Base-by-base conservation (phyloP, 1,140 invertebrate species). In the Nomia melanderi region DNA sequence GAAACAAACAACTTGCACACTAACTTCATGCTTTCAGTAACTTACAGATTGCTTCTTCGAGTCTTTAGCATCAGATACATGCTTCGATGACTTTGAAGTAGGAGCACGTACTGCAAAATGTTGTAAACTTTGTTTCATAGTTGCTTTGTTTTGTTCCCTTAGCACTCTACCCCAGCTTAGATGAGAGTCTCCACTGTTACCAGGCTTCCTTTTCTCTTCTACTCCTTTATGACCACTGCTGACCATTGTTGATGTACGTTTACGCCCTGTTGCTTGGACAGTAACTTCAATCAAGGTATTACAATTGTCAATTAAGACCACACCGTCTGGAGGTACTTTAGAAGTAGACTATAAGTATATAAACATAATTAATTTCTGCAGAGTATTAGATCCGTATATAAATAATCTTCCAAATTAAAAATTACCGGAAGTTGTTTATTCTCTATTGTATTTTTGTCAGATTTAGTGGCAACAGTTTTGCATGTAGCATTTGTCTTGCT, bases 231-330 rank as follows among this genome's bases (percentile, higher is more conserved):
- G 75, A 44, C 60, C 47, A 39, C 47, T 70, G 59, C 44, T 86
- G 1, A 75, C 73, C 73, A 73, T 83, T 31, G 62, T 75, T 7
- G 78, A 77, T 27, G 72, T 73, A 65, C 54, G 69, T 76, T 87
- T 88, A 33, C 62, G 81, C 11, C 44, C 71, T 31, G 78, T 82
- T n/a, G 39, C 50, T 70, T 81, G 86, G 1, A 88, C 54, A 7
- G 72, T 87, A 12, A 88, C 53, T 84, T 87, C 85, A 25, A 89
- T 39, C 2, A 75, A 27, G 20, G 80, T 47, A 5, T 82, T 72
- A 17, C 57, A 50, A 72, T 86, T 76, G 33, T 81, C 66, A 3
- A 82, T 47, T 11, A 81, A 54, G n/a, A 86, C n/a, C 25, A 82
- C 20, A 8, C 75, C 78, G 27, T 78, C 76, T 12, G 75, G 23